Evolutionary conservation across 1,140 invertebrate genomes (phyloP), one percentile per base, ranked within the genome.

Genomic region (Heliconius hermathena): DNA sequence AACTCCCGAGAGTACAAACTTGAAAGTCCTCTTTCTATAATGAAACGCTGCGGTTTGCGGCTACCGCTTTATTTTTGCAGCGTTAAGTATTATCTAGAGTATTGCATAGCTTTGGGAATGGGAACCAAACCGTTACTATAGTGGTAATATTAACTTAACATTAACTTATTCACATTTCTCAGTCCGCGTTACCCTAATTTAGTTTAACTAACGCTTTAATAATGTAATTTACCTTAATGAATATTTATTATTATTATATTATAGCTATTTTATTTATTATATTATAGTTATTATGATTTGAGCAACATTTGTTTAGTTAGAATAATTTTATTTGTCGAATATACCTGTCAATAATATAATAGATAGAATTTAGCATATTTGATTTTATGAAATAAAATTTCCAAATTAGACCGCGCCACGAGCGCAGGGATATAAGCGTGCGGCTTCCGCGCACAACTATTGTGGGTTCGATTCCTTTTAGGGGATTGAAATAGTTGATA

Each of bases 11-110:
- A 22, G n/a, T 3, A 20, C 20, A 57, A 22, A n/a, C 20, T 46
- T 13, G 13, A 46, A 66, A 29, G 26, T 18, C 60, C 54, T 41
- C 60, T 73, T 73, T 78, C 71, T 78, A 5, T 73, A 78, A 73
- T 26, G 57, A 60, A 73, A 36, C 46, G 5, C 49, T 54, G 71
- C 49, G 71, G 73, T 74, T 70, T 73, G 77, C 20, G 46, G 71
- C 73, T 70, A 18, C 38, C 77, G 29, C 77, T 74, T 73, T 74
- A 73, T 79, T 70, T 74, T 70, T 54, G 3, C 18, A n/a, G 26
- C 74, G 49, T 74, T 41, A 18, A 73, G 8, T 11, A 20, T 74
- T 52, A 79, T 71, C 73, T 72, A 76, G 49, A 74, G 41, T 79
- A 29, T 49, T 54, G 66, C 22, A 26, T 71, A 26, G 26, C 46